phyloP scores from a whole-genome alignment of 2,113 vertebrate species.

The Hyaena hyaena region DNA sequence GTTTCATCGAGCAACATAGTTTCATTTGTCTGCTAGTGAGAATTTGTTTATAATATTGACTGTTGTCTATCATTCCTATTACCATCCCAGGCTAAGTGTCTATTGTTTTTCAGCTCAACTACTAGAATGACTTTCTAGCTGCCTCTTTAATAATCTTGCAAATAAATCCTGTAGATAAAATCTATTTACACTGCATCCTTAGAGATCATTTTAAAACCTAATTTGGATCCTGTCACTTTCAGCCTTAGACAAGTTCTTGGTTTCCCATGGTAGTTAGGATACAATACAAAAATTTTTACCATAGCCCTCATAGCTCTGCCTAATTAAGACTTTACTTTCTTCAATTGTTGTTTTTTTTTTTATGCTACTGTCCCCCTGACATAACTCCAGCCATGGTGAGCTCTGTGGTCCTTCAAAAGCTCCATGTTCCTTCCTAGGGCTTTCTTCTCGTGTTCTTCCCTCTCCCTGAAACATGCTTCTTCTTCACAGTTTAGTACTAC shows the following conservation, averaged over 20 bases:
- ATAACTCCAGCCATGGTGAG: neutral
- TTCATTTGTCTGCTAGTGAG: slow-evolving; percentile 59
- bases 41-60: slow-evolving; percentile 48
- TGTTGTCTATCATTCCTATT: neutral
- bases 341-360: neutral
- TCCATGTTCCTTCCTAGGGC: neutral
- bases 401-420: neutral
- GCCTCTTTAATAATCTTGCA: neutral
- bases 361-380: neutral
- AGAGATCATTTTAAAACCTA: slow-evolving; percentile 19
- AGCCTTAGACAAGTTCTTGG: neutral
- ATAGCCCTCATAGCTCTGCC: neutral
- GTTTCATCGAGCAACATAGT: slow-evolving; percentile 59
- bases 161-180: neutral
- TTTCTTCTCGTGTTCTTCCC: neutral
- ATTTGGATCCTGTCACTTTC: neutral
- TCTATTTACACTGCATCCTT: neutral
- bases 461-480: neutral
- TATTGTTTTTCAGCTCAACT: neutral
- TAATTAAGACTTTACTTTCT: neutral
- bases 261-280: neutral
- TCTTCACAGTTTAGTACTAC: neutral
- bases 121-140: neutral
- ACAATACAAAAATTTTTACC: neutral
- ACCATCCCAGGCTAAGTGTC: neutral